Conservation (phyloP, 2,888 invertebrate genomes). For the Lasioglossum pauxillum region DNA sequence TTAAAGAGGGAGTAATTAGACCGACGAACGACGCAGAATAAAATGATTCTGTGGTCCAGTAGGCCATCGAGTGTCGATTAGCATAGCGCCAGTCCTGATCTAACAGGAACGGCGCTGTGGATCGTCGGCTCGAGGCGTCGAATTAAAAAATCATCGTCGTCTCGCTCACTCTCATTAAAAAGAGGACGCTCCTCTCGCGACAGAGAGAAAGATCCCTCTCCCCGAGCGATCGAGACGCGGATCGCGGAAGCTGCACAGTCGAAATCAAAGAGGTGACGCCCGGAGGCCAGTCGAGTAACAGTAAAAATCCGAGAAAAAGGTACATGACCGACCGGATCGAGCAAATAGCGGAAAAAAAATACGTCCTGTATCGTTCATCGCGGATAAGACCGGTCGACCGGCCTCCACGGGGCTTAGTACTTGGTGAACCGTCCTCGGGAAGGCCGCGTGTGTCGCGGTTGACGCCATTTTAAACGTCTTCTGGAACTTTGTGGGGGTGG, state of each 20-base stretch:
- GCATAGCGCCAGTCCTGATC: conserved; percentile 21
- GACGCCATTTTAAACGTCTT: not conserved
- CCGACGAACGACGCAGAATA: too few relatives aligned
- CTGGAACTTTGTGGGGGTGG: conserved; percentile 14
- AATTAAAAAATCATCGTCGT: not conserved
- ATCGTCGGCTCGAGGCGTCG: conserved; percentile 9
- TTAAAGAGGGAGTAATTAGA: too few relatives aligned
- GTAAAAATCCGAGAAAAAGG: conserved; percentile 74
- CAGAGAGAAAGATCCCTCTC: not conserved
- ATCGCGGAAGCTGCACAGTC: conserved; percentile 43
- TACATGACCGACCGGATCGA: conserved; percentile 52
- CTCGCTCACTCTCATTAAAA: not conserved
- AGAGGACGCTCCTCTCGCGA: not conserved
- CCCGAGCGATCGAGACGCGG: not conserved
- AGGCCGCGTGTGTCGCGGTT: conserved; percentile 53
- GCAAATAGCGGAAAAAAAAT: conserved; percentile 53
- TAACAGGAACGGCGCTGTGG: conserved; percentile 33
- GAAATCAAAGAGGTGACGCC: conserved; percentile 58
- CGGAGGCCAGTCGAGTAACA: conserved; percentile 68
- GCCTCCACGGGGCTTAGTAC: conserved; percentile 76
- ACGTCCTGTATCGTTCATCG: conserved; percentile 65
- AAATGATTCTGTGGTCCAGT: not conserved
- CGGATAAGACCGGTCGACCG: conserved; percentile 78
- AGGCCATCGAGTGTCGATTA: conserved; percentile 25
- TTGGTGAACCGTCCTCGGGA: conserved; percentile 75